Conservation (phyloP, 2,113 vertebrate species). For the Myocastor coypus region DNA sequence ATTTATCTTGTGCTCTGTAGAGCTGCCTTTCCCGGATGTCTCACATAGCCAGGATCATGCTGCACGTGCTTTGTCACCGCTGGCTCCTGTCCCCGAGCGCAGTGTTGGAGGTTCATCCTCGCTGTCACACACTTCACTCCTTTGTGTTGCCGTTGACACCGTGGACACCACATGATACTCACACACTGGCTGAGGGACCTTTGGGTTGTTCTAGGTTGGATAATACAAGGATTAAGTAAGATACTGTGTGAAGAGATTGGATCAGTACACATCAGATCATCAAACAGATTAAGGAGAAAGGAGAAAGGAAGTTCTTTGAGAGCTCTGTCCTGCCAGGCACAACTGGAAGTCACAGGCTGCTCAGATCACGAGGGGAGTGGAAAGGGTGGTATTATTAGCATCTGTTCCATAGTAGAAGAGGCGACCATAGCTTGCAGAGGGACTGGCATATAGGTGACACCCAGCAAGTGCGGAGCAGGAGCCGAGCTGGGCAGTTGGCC, state of each 20-base stretch:
- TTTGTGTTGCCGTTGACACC: background rate
- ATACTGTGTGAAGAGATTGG: background rate
- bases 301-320: background rate
- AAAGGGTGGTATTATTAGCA: background rate
- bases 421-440: background rate
- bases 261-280: background rate
- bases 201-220: background rate
- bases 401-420: background rate
- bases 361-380: background rate
- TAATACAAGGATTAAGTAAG: background rate
- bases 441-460: background rate
- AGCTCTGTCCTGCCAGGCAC: background rate
- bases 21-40: background rate
- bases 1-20: background rate
- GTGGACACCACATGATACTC: accelerated
- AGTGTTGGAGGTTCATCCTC: background rate
- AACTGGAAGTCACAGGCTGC: background rate
- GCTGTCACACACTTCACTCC: accelerated
- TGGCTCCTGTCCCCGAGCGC: background rate
- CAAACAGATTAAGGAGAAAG: conserved; percentile 4
- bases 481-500: background rate
- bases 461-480: background rate
- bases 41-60: background rate
- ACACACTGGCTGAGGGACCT: background rate
- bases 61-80: accelerated